Percentiles rank a stretch among this genome's conserved stretches.
These are phyloP conservation scores for Phyllotreta striolata DNA, from an alignment of 2,888 invertebrate genomes.

Conservation along the genomic window DNA sequence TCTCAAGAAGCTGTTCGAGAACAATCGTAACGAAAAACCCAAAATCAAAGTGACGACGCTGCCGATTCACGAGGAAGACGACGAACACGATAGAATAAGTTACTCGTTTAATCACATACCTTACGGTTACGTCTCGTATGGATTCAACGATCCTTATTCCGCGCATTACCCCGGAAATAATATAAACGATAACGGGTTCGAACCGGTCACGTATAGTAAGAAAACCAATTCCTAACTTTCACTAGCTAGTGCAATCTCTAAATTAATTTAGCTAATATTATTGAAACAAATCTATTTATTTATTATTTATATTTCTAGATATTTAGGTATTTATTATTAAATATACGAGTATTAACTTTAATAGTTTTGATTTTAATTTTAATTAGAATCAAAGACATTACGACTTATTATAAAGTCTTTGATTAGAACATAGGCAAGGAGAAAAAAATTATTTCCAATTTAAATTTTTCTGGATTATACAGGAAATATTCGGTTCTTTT, in stretches of 20 bases:
- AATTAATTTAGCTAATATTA: constrained; percentile 1
- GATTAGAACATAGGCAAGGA: too few species aligned
- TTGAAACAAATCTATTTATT: constrained; percentile 1
- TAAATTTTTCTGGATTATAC: too few species aligned
- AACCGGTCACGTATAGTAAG: constrained; percentile 34
- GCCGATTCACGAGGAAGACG: constrained; percentile 50
- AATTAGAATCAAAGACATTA: too few species aligned
- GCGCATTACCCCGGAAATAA: constrained; percentile 31
- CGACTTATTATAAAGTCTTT: too few species aligned
- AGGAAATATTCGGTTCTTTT: too few species aligned
- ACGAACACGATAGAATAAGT: constrained; percentile 53
- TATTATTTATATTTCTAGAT: too few species aligned
- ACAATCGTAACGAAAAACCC: constrained; percentile 70
- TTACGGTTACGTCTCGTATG: constrained; percentile 35
- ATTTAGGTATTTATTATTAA: too few species aligned
- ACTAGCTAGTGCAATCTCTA: not conserved
- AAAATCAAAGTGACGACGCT: constrained; percentile 74
- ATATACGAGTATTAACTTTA: too few species aligned
- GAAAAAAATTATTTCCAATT: too few species aligned
- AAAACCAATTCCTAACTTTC: constrained; percentile 17
- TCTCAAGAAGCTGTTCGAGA: constrained; percentile 76
- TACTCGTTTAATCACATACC: constrained; percentile 37
- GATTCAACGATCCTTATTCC: constrained; percentile 39
- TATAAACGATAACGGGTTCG: constrained; percentile 29
- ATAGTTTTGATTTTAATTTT: too few species aligned